Base-by-base conservation (phyloP, 2,797 vertebrate genomes). In the Notoglanidium macrostoma region DNA sequence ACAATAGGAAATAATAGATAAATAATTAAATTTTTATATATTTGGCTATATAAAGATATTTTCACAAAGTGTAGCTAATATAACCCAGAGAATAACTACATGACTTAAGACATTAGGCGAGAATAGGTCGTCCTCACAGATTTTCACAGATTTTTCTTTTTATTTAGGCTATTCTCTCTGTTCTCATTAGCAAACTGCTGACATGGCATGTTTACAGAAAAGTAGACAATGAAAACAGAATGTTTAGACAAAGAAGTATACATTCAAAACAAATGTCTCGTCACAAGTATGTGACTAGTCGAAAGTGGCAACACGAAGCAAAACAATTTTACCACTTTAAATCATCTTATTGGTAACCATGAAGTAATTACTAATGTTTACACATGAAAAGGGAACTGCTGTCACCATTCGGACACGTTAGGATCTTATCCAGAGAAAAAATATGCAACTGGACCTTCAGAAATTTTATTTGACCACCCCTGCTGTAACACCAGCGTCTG, bases 131-230 rank as follows among this genome's bases (percentile, higher is more conserved):
- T 73, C 46, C 46, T 73, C 10, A 70, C 70, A 73, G 44, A 12
- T 74, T 74, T 74, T 49, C 73, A 19, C n/a, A 0, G 73, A 51
- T 51, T 29, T 49, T n/a, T 55, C 51, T 2, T 78, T 55, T 55
- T 29, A 76, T 76, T 76, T 76, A 40, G 40, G 40, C 40, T 40
- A 55, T 8, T 54, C 74, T 29, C 49, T 77, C n/a, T 21, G 74
- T 15, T 32, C 74, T 78, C n/a, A 35, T 78, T 78, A 55, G 76
- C 17, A 17, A 35, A 5, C 76, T 35, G 51, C 76, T 78, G 51
- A 57, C 51, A 78, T 5, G 76, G 29, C 51, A 35, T 78, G 76
- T 78, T 35, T 78, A 78, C 29, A 78, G 76, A 57, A 78, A 21
- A 21, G 76, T 21, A 78, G 51, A 35, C 29, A 9, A 11, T 2